phyloP scores from a whole-genome alignment of 1,140 invertebrate species.

The Asobara japonica region DNA sequence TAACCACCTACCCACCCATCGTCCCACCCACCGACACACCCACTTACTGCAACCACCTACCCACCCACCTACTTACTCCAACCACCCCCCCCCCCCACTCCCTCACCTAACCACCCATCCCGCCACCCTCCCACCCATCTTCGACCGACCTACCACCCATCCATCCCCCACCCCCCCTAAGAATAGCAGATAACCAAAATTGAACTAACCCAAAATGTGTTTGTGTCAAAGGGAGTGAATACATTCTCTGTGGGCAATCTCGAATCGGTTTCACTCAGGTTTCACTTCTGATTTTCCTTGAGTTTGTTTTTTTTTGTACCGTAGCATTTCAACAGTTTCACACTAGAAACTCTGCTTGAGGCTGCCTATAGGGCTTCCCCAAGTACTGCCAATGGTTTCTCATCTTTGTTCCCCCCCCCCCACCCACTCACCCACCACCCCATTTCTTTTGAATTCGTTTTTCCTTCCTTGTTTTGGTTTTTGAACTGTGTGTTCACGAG shows the following conservation, averaged over 20 bases:
- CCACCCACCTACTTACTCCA: too few relatives aligned
- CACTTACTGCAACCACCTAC: too few relatives aligned
- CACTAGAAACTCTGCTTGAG: not conserved
- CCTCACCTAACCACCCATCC: too few relatives aligned
- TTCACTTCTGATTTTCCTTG: not conserved
- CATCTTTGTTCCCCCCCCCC: not conserved
- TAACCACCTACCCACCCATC: too few relatives aligned
- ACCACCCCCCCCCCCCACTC: too few relatives aligned
- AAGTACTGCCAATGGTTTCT: not conserved
- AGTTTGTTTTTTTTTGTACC: not conserved
- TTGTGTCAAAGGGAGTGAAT: not conserved
- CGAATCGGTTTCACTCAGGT: constrained; percentile 16
- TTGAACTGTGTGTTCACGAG: not conserved
- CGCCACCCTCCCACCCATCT: too few relatives aligned
- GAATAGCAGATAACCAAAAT: not conserved
- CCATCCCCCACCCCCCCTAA: too few relatives aligned
- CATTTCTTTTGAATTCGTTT: too few relatives aligned
- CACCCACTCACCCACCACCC: too few relatives aligned
- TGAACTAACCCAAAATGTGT: not conserved
- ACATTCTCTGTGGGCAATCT: constrained; percentile 22
- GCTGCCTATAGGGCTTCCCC: not conserved
- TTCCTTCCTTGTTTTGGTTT: not conserved
- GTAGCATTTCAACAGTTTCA: not conserved
- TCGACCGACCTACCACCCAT: too few relatives aligned
- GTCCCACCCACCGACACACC: too few relatives aligned